Evolutionary conservation across 1,140 invertebrate species (phyloP).

Genomic region (Drosophila setifemur): DNA sequence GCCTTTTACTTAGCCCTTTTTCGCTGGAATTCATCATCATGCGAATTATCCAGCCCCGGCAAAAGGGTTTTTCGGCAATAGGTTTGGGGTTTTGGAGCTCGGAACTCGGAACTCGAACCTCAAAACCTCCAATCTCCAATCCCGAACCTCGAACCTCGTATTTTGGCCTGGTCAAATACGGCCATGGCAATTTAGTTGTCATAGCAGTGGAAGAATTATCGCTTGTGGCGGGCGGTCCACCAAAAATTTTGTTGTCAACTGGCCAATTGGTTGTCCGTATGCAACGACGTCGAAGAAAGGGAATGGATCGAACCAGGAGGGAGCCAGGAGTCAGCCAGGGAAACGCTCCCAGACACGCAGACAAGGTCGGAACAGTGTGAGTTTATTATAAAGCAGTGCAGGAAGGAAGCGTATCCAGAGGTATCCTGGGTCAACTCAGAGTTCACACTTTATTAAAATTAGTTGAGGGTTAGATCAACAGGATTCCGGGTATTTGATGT

Average conservation of each 20-base stretch:
- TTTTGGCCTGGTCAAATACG: conserved; percentile 58
- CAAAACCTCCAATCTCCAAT: too few relatives aligned
- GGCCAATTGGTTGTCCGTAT: conserved; percentile 54
- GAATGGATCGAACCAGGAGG: not conserved
- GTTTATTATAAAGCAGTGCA: conserved; percentile 63
- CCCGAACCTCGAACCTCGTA: not conserved
- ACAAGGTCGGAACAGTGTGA: conserved; percentile 62
- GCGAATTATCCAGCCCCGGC: conserved; percentile 66
- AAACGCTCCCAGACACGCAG: conserved; percentile 18
- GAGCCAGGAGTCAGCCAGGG: not conserved
- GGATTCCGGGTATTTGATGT: too few relatives aligned
- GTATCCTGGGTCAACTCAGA: not conserved
- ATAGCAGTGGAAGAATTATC: conserved; percentile 78
- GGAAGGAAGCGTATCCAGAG: conserved; percentile 20
- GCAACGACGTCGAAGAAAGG: not conserved
- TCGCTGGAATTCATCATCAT: conserved; percentile 78
- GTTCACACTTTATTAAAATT: conserved; percentile 9
- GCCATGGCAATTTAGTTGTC: conserved; percentile 80
- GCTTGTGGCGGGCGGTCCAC: conserved; percentile 78
- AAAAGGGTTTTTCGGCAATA: conserved; percentile 62
- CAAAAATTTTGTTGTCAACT: conserved; percentile 81
- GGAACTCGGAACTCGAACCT: conserved; percentile 5
- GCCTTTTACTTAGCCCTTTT: conserved; percentile 72
- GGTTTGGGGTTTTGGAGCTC: conserved; percentile 4
- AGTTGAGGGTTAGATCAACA: too few relatives aligned